Conservation (phyloP, 2,113 vertebrate species). For the Melanotaenia duboulayi region DNA sequence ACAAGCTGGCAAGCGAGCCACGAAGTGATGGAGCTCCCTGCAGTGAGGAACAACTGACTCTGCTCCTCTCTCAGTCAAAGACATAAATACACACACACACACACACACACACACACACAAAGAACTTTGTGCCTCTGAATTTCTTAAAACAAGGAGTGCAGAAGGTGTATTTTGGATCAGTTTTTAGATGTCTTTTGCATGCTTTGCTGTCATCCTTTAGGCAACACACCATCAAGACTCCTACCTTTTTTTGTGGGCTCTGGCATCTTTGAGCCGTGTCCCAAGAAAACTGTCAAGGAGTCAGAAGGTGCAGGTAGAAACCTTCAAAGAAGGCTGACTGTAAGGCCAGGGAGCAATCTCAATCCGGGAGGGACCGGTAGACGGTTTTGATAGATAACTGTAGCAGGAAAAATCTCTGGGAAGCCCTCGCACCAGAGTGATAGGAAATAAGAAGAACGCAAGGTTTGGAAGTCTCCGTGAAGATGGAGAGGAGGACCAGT, state of each 20-base stretch:
- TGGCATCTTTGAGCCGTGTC: conserved; percentile 83
- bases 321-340: conserved; percentile 43
- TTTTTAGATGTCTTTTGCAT: conserved; percentile 9
- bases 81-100: background rate
- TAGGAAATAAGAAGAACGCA: conserved; percentile 64
- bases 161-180: background rate
- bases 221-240: conserved; percentile 33
- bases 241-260: conserved; percentile 86
- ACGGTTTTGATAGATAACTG: conserved; percentile 7
- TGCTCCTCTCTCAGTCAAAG: conserved; percentile 9
- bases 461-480: conserved; percentile 62
- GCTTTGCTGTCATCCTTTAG: background rate
- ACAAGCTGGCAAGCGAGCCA: conserved; percentile 33
- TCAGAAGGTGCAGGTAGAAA: conserved; percentile 57
- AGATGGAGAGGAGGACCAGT: conserved; percentile 63
- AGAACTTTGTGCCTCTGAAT: background rate
- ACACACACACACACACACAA: background rate
- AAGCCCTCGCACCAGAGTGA: conserved; percentile 59
- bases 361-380: conserved; percentile 57
- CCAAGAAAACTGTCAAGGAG: conserved; percentile 51
- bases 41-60: conserved; percentile 2
- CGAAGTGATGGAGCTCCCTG: conserved; percentile 52
- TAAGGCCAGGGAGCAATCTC: conserved; percentile 40
- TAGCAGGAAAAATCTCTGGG: conserved; percentile 41
- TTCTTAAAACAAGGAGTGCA: conserved; percentile 1